Percentiles rank a stretch among this genome's conserved stretches.
These are phyloP conservation scores for Serripes groenlandicus DNA, from an alignment of 2,888 invertebrate species.

Conservation along the genomic window DNA sequence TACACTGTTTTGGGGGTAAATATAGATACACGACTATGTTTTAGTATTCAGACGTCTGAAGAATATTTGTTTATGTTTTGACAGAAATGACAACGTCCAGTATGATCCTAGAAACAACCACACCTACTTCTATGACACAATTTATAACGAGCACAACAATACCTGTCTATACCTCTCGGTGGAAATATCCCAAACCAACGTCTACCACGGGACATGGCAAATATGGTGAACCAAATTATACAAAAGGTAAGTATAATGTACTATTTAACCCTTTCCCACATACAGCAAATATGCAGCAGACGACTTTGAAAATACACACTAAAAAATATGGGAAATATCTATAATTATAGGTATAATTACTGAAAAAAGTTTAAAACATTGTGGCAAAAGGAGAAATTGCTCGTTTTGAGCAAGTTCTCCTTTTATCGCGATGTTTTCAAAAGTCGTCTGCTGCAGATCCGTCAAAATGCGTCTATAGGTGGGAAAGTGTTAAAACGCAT, in stretches of 20 bases:
- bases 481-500: too few relatives aligned
- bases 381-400: conserved; percentile 4
- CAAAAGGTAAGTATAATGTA: background rate
- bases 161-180: background rate
- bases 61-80: background rate
- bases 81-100: background rate
- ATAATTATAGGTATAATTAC: too few relatives aligned
- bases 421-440: background rate
- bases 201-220: background rate
- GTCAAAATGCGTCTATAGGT: too few relatives aligned
- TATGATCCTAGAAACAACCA: background rate
- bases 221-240: conserved; percentile 1
- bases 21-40: background rate
- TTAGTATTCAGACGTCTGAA: background rate
- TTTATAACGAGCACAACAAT: background rate
- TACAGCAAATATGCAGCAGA: too few relatives aligned
- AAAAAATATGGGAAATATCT: too few relatives aligned
- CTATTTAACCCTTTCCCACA: too few relatives aligned
- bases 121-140: background rate
- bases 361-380: background rate
- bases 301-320: too few relatives aligned
- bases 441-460: too few relatives aligned
- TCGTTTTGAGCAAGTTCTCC: background rate
- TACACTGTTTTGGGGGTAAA: background rate
- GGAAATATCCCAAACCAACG: background rate